Percentiles rank a stretch among this genome's conserved stretches.
phyloP scores from a whole-genome alignment of 2,888 invertebrate genomes.

The Brachyptera putata region DNA sequence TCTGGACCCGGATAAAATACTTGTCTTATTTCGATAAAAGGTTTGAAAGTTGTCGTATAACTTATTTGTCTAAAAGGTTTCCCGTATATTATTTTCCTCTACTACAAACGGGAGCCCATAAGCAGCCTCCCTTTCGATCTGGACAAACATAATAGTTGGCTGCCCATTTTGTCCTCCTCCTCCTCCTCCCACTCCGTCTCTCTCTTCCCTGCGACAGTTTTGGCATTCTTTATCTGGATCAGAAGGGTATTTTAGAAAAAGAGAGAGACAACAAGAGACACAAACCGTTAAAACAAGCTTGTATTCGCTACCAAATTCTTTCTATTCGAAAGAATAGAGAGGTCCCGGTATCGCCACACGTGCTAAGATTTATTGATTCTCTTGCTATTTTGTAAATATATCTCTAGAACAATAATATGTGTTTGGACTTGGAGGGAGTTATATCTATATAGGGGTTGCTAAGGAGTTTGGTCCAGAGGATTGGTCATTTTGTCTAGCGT shows the following conservation, averaged over 20 bases:
- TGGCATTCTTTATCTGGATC: slow-evolving; percentile 28
- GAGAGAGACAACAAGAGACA: no score
- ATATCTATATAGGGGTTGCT: background rate
- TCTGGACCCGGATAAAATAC: slow-evolving; percentile 31
- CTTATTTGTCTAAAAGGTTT: slow-evolving; percentile 36
- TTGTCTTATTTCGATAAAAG: slow-evolving; percentile 36
- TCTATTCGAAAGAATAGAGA: slow-evolving; percentile 23
- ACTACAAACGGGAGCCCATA: slow-evolving; percentile 14
- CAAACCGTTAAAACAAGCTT: slow-evolving; percentile 26
- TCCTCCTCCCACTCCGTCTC: background rate
- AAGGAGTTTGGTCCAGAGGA: slow-evolving; percentile 8
- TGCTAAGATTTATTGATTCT: slow-evolving; percentile 24
- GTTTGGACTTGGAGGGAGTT: background rate
- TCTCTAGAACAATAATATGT: background rate
- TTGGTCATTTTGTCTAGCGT: slow-evolving; percentile 15
- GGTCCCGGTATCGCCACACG: slow-evolving; percentile 20
- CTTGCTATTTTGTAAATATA: slow-evolving; percentile 5
- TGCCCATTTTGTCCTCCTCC: slow-evolving; percentile 23
- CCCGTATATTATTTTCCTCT: slow-evolving; percentile 28
- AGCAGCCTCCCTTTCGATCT: slow-evolving; percentile 12
- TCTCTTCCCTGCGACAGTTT: slow-evolving; percentile 18
- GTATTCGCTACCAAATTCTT: slow-evolving; percentile 25
- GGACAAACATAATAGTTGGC: slow-evolving; percentile 30
- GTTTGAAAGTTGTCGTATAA: slow-evolving; percentile 34
- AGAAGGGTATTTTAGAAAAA: background rate